phyloP scores from a whole-genome alignment of 2,888 invertebrate species.

The Girardia tigrina region DNA sequence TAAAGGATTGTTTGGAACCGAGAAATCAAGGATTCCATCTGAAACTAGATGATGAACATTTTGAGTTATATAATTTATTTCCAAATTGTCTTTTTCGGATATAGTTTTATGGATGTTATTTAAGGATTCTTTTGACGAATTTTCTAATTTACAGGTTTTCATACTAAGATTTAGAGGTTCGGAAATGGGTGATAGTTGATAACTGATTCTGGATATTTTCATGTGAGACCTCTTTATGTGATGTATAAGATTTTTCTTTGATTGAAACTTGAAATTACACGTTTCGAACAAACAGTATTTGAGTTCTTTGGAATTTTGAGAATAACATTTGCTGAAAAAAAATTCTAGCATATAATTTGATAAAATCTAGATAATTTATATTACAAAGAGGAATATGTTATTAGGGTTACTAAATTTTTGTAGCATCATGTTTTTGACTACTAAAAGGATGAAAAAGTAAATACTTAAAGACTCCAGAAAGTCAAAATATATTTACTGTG shows the following conservation, averaged over 20 bases:
- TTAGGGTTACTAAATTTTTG: too few relatives aligned
- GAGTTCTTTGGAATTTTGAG: not conserved
- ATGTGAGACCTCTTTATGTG: not conserved
- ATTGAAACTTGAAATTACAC: not conserved
- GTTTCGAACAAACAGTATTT: not conserved
- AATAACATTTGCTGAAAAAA: not conserved
- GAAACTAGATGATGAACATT: not conserved
- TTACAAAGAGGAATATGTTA: too few relatives aligned
- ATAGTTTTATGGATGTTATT: not conserved
- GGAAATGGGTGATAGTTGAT: not conserved
- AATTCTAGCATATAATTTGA: too few relatives aligned
- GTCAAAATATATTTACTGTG: too few relatives aligned
- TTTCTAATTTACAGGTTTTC: not conserved
- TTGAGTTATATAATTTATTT: not conserved
- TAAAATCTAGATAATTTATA: too few relatives aligned
- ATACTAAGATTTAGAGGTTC: conserved; percentile 14
- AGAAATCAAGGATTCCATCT: not conserved
- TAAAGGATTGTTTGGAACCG: not conserved
- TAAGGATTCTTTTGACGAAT: not conserved
- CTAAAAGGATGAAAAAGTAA: not conserved
- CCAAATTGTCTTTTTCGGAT: not conserved
- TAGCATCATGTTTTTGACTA: too few relatives aligned
- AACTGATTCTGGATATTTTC: not conserved
- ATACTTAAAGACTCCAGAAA: not conserved
- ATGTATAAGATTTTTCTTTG: not conserved